Conservation (phyloP, 2,888 invertebrate genomes). For the Acrobasis consociella region DNA sequence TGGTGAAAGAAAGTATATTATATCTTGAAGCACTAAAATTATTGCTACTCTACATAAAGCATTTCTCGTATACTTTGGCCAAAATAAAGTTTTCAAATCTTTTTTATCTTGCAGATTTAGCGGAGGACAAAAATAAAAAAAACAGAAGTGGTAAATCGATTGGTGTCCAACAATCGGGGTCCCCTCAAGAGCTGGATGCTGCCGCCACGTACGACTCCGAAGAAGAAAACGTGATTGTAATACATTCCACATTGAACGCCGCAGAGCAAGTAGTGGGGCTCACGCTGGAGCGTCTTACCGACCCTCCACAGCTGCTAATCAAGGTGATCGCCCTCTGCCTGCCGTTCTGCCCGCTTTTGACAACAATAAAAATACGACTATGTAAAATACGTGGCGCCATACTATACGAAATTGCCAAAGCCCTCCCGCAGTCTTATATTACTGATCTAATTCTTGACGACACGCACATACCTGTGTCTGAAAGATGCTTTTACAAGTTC, state of each 20-base stretch:
- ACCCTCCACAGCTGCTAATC: neutral
- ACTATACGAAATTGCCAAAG: slow-evolving; percentile 8
- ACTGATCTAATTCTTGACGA: neutral
- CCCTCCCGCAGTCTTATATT: slow-evolving; percentile 16
- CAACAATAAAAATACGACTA: neutral
- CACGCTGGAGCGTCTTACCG: neutral
- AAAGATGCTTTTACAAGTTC: neutral
- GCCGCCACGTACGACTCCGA: neutral
- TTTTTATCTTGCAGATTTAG: no score
- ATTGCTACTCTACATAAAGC: no score
- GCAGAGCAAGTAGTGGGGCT: neutral
- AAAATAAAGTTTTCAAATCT: no score
- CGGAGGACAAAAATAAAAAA: slow-evolving; percentile 1
- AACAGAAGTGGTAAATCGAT: neutral
- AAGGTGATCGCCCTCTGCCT: neutral
- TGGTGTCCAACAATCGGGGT: neutral
- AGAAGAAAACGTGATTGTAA: neutral
- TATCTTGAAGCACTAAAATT: no score
- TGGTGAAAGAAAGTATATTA: no score
- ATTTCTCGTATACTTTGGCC: no score
- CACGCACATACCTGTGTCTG: neutral
- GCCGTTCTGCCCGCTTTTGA: neutral
- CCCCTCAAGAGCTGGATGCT: neutral
- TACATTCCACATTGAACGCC: neutral
- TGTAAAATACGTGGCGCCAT: neutral